Base-by-base conservation (phyloP, 1,140 invertebrate species). In the Drosophila subpulchrella region DNA sequence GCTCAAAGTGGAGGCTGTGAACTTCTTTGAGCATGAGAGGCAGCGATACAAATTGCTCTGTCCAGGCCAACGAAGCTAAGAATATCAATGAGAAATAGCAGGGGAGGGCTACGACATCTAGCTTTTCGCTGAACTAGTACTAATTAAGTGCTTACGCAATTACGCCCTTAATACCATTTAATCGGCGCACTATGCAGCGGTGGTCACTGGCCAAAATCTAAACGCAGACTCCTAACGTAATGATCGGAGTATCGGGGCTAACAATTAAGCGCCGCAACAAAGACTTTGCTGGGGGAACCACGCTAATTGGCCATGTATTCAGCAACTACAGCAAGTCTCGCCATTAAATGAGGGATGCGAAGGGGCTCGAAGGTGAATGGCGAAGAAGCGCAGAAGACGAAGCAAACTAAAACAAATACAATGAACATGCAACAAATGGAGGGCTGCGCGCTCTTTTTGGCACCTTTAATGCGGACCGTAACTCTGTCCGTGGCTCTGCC, bases 341-440 rank as follows among this genome's bases (percentile, higher is more conserved):
- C 54, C 72, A 79, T 89, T 86, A 83, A 89, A 86, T 88, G 84
- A 74, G 83, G 81, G 71, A 76, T 88, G 71, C 63, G 62, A 81
- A 81, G 70, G 65, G 73, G 58, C 48, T 57, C 61, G 65, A 82
- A 57, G 75, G 57, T 58, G 66, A 88, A 77, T 66, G 47, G 46
- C 67, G 57, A 81, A 41, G 82, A 71, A 59, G 78, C 66, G 67
- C 65, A 42, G 61, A 79, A 81, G 61, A 72, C 56, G 72, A 74
- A 65, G 67, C 75, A 15, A 62, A 71, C 72, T 68, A 60, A 89
- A 76, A 80, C 77, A 89, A 81, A 89, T 78, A 89, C 81, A 89
- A 89, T 89, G 84, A 90, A 81, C 84, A 89, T 89, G 84, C 84
- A 89, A 89, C 84, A 84, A 83, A 70, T 78, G 65, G 61, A 71